Base-by-base conservation (phyloP, 2,113 vertebrate species). In the Hepsetus odoe region DNA sequence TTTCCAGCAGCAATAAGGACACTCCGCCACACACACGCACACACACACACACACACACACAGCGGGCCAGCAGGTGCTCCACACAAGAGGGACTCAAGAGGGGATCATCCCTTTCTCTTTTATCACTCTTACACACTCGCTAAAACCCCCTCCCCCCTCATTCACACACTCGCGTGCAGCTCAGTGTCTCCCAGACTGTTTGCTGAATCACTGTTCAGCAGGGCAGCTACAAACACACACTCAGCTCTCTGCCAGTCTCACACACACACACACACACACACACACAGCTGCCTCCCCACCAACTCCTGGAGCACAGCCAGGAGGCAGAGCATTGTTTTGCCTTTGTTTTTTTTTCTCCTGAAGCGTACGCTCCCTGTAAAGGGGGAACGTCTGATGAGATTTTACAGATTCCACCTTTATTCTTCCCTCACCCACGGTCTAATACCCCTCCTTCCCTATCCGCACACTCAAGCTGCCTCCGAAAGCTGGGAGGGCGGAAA, bases 241-340 rank as follows among this genome's bases (percentile, higher is more conserved):
- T 32, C 49, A 69, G 22, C 55, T 33, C 44, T 30, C 44, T 71
- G 30, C 22, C 70, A n/a, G 20, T 56, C 81, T 80, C 49, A 14
- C 35, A 28, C 69, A 4, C 71, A 35, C 46, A 72, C 59, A 44
- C 67, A 26, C 77, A 9, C 26, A 44, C 44, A 10, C 72, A 20
- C 53, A 51, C 66, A 13, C 22, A 24, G 42, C 42, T 44, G 42
- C 16, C 42, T 44, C 11, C 55, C 65, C 24, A 30, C 18, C 14
- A 20, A 18, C 18, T 30, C 26, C 42, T 88, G 87, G 88, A 84
- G 67, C 14, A 6, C 7, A 24, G 81, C 85, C 89, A 90, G 84
- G 80, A 87, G 85, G 83, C 88, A 85, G 85, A 89, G 83, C 68
- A 86, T 80, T 87, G 81, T 89, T 88, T 88, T 87, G 83, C n/a